Conservation (phyloP, 2,797 vertebrate species). For the Esox lucius region DNA sequence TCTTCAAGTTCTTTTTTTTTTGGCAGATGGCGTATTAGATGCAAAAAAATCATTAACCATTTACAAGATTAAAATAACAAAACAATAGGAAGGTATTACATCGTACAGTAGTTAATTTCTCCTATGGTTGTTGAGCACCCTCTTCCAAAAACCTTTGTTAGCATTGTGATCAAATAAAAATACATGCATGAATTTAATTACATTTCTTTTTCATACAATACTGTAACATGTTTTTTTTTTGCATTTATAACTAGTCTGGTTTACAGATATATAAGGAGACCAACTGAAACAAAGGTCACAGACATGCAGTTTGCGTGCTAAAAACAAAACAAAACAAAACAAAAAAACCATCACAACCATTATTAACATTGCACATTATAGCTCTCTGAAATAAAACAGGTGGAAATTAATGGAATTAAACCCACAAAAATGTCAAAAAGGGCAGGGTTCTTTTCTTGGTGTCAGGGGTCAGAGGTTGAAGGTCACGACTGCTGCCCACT, state of each 20-base stretch:
- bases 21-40: constrained; percentile 51
- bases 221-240: constrained; percentile 65
- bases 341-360: constrained; percentile 60
- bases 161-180: constrained; percentile 42
- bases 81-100: constrained; percentile 47
- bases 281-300: constrained; percentile 53
- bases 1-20: constrained; percentile 31
- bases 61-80: constrained; percentile 52
- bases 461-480: constrained; percentile 49
- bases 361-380: constrained; percentile 76
- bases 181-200: constrained; percentile 56
- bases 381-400: constrained; percentile 44
- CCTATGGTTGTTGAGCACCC: constrained; percentile 33
- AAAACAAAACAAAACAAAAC: too few relatives aligned
- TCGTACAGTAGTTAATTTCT: constrained; percentile 50
- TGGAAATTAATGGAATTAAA: constrained; percentile 62
- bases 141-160: constrained; percentile 43
- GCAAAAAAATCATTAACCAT: constrained; percentile 52
- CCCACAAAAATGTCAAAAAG: constrained; percentile 56
- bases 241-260: constrained; percentile 46
- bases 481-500: constrained; percentile 94
- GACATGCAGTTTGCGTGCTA: constrained; percentile 62
- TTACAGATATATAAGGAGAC: constrained; percentile 60
- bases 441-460: constrained; percentile 47
- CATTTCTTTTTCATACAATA: constrained; percentile 57